These are phyloP conservation scores for Sebastiscus albofasciatus DNA, from an alignment of 2,797 vertebrate species.

Conservation along the genomic window DNA sequence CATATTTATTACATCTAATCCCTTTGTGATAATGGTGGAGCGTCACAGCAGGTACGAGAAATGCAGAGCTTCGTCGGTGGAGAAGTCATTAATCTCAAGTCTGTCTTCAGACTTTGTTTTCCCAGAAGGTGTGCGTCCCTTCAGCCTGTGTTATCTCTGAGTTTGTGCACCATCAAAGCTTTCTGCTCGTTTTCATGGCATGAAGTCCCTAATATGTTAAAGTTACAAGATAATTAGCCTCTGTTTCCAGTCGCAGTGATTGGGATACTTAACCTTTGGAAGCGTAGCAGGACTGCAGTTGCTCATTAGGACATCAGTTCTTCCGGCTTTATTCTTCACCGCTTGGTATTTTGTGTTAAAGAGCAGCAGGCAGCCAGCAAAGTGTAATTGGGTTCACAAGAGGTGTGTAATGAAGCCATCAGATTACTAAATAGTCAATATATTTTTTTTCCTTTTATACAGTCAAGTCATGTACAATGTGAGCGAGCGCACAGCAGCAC, in stretches of 20 bases:
- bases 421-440: constrained; percentile 9
- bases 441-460: background rate
- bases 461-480: background rate
- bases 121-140: constrained; percentile 4
- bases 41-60: constrained; percentile 61
- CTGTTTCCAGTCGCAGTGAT: constrained; percentile 52
- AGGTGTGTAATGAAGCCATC: constrained; percentile 40
- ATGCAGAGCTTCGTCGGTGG: constrained; percentile 25
- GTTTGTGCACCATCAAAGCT: background rate
- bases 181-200: background rate
- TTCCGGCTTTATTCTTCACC: constrained; percentile 47
- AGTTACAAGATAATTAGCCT: constrained; percentile 40
- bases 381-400: constrained; percentile 56
- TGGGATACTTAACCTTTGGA: constrained; percentile 66
- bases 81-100: constrained; percentile 53
- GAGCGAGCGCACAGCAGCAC: background rate
- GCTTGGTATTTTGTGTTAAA: constrained; percentile 51
- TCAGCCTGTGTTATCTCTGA: no score
- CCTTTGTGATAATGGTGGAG: constrained; percentile 47
- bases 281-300: constrained; percentile 5
- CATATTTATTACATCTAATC: constrained; percentile 70
- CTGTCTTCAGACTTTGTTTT: constrained; percentile 28
- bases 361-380: constrained; percentile 27
- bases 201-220: constrained; percentile 24
- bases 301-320: constrained; percentile 47